These are phyloP conservation scores for Sebastes variabilis DNA, from an alignment of 2,797 vertebrate genomes.

Conservation along the genomic window DNA sequence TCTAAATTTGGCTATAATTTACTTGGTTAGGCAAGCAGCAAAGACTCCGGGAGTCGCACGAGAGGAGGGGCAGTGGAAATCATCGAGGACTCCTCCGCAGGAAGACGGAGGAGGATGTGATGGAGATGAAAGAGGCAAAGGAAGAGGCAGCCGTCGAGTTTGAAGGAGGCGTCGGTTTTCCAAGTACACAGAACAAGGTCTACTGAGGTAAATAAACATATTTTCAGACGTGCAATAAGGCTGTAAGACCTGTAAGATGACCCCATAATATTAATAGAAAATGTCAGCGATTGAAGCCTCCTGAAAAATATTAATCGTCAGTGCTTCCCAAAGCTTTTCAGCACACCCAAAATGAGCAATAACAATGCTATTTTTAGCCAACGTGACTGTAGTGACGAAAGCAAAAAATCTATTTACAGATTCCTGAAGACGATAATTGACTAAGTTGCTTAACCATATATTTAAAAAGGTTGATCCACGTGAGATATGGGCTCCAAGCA, in stretches of 20 bases:
- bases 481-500: background rate
- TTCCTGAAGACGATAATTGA: background rate
- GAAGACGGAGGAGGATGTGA: conserved; percentile 53
- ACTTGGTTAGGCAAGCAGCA: conserved; percentile 27
- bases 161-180: conserved; percentile 28
- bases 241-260: conserved; percentile 42
- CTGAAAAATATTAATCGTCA: conserved; percentile 13
- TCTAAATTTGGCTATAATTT: conserved; percentile 48
- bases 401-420: background rate
- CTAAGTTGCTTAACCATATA: background rate
- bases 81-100: conserved; percentile 41
- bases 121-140: conserved; percentile 51
- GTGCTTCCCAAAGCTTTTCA: conserved; percentile 7
- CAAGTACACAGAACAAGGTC: conserved; percentile 39
- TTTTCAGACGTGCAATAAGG: conserved; percentile 47
- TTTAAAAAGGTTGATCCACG: conserved; percentile 2
- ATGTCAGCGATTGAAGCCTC: conserved; percentile 10
- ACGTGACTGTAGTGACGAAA: conserved; percentile 4
- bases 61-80: conserved; percentile 45
- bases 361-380: background rate
- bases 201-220: conserved; percentile 43
- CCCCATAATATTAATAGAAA: conserved; percentile 9
- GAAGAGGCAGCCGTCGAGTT: background rate
- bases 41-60: conserved; percentile 12
- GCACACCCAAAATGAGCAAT: conserved; percentile 11